A percentile compares a stretch with the other conserved stretches of the same genome.
Conservation (phyloP, 2,888 invertebrate species). For the Agrotis puta region DNA sequence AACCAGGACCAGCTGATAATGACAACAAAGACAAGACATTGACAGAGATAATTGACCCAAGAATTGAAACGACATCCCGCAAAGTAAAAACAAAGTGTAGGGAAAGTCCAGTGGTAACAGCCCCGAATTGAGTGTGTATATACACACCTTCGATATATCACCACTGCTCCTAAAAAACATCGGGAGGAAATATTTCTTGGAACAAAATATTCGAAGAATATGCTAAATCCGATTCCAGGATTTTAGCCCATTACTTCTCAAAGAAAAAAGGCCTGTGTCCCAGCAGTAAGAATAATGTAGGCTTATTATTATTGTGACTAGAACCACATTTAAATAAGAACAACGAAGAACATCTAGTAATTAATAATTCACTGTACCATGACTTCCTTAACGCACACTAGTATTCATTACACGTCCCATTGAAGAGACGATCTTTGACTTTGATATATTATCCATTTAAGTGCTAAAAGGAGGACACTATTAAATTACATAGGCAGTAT, state of each 20-base stretch:
- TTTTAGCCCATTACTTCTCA: neutral
- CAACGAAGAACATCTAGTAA: constrained; percentile 53
- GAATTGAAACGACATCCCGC: constrained; percentile 1
- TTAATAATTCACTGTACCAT: constrained; percentile 65
- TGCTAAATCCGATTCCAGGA: neutral
- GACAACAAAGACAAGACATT: neutral
- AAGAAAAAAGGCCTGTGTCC: neutral
- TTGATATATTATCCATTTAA: constrained; percentile 82
- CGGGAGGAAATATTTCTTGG: neutral
- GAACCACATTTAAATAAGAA: constrained; percentile 14
- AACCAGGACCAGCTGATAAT: neutral
- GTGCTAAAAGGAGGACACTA: constrained; percentile 76
- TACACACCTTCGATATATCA: neutral
- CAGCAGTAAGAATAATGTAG: too few species aligned
- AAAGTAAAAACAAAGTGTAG: neutral
- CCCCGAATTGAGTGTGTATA: neutral
- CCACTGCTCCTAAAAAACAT: neutral
- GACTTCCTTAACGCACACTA: constrained; percentile 75
- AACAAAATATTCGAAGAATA: too few species aligned
- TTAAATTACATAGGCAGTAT: constrained; percentile 71
- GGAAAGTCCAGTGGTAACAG: too few species aligned
- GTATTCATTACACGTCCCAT: constrained; percentile 82
- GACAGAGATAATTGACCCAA: neutral
- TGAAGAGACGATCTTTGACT: constrained; percentile 77
- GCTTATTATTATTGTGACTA: neutral